Conservation (phyloP, 2,888 invertebrate species). For the Drosophila atripex region DNA sequence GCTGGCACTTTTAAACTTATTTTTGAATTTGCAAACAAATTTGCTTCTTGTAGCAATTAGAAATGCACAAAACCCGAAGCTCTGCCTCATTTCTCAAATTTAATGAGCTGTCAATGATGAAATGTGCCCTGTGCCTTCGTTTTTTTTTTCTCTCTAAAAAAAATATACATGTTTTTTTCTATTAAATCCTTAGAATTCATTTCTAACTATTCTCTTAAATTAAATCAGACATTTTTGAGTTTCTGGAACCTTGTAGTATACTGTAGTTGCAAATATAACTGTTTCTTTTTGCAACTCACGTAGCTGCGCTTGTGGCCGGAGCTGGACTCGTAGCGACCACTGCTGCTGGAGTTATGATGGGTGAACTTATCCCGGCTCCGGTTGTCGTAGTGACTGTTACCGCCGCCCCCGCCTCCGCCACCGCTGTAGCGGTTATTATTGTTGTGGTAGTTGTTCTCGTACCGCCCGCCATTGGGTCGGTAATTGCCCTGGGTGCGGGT, state of each 20-base stretch:
- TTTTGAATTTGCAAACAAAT: background rate
- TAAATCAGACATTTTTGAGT: background rate
- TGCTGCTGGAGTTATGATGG: slow-evolving; percentile 67
- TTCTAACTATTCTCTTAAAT: background rate
- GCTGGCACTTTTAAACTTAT: background rate
- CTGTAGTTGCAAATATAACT: too few species aligned
- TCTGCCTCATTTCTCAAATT: background rate
- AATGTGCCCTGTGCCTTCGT: background rate
- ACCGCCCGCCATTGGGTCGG: slow-evolving; percentile 75
- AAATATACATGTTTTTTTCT: too few species aligned
- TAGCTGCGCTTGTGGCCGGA: slow-evolving; percentile 81
- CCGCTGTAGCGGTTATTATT: slow-evolving; percentile 73
- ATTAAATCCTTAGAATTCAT: too few species aligned
- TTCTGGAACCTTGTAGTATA: background rate
- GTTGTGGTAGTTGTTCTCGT: slow-evolving; percentile 70
- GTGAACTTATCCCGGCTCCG: slow-evolving; percentile 70
- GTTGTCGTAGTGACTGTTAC: slow-evolving; percentile 66
- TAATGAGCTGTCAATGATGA: background rate
- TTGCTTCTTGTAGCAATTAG: background rate
- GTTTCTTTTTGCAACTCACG: slow-evolving; percentile 49
- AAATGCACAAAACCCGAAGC: background rate
- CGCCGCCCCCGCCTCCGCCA: slow-evolving; percentile 46
- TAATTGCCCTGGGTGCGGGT: slow-evolving; percentile 80
- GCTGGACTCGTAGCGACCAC: slow-evolving; percentile 76
- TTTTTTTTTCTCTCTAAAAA: too few species aligned